Evolutionary conservation across 2,888 invertebrate species (phyloP).

Genomic region (Cosmia pyralina): DNA sequence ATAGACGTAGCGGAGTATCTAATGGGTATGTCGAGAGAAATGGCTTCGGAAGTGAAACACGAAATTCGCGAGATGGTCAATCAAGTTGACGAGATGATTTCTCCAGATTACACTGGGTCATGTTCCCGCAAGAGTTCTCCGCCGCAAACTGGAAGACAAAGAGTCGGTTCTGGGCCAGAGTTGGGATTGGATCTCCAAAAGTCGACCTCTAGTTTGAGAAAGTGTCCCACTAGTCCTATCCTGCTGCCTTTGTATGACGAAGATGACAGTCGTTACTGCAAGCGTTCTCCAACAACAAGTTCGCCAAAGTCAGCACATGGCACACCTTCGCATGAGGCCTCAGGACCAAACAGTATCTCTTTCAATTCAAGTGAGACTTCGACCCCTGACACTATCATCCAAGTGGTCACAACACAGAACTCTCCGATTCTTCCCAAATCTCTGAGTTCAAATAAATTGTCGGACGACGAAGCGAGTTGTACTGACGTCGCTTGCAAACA

Average conservation of each 20-base stretch:
- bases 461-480: constrained; percentile 90
- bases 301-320: constrained; percentile 86
- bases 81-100: constrained; percentile 93
- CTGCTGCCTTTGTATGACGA: constrained; percentile 82
- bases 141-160: constrained; percentile 82
- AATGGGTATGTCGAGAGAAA: constrained; percentile 94
- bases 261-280: constrained; percentile 77
- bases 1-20: constrained; percentile 94
- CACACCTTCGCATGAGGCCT: constrained; percentile 84
- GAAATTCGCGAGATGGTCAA: constrained; percentile 94
- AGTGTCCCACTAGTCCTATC: constrained; percentile 86
- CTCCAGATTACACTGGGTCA: constrained; percentile 83
- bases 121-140: constrained; percentile 86
- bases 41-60: constrained; percentile 94
- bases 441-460: constrained; percentile 89
- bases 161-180: constrained; percentile 86
- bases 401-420: constrained; percentile 84
- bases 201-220: constrained; percentile 77
- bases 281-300: constrained; percentile 77
- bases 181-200: constrained; percentile 82
- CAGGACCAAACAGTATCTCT: constrained; percentile 86
- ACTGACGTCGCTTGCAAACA: constrained; percentile 86
- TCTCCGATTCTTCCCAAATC: constrained; percentile 88
- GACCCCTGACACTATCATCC: constrained; percentile 88
- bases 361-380: constrained; percentile 89